Base-by-base conservation (phyloP, 2,113 vertebrate species). In the Phocoena sinus region DNA sequence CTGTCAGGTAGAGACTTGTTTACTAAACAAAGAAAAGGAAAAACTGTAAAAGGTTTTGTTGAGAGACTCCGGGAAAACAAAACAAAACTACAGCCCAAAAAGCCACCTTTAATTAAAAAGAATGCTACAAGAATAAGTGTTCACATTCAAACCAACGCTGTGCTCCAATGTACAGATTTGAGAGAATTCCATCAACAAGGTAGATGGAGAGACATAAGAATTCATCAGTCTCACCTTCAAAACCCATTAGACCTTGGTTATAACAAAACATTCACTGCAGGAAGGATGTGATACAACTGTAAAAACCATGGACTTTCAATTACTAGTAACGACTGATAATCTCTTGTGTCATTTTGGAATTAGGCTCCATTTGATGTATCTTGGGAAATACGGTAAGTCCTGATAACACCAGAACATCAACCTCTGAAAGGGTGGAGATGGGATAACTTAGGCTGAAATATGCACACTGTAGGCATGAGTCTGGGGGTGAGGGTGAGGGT, bases 1-100 rank as follows among this genome's bases (percentile, higher is more conserved):
- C 93, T 94, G 44, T 96, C 70, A 93, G 70, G 85, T 91, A 50
- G 76, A 68, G 83, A 68, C 26, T 96, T 97, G 62, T 97, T 98
- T 97, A 95, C 86, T 26, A 47, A 23, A 58, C 62, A 80, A 18
- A 65, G 28, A 70, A 65, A 44, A 62, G 41, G 21, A 58, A 88
- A 83, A 76, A 77, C 76, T 89, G 85, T 94, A 91, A 97, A 60
- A 33, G 15, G 33, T 44, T 94, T 23, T 79, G 3, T 73, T 86
- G 84, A 70, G 93, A 93, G 50, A 77, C 95, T 47, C 56, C 44
- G 87, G 18, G 50, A 68, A 41, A 91, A 76, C 5, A 65, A 67
- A 28, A n/a, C 12, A 26, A 65, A 28, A n/a, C 12, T 20, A 65
- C 0, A 9, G 94, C 53, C 13, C 38, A 9, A n/a, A 71, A 67